Base-by-base conservation (phyloP, 2,888 invertebrate genomes). In the Machimus rusticus region DNA sequence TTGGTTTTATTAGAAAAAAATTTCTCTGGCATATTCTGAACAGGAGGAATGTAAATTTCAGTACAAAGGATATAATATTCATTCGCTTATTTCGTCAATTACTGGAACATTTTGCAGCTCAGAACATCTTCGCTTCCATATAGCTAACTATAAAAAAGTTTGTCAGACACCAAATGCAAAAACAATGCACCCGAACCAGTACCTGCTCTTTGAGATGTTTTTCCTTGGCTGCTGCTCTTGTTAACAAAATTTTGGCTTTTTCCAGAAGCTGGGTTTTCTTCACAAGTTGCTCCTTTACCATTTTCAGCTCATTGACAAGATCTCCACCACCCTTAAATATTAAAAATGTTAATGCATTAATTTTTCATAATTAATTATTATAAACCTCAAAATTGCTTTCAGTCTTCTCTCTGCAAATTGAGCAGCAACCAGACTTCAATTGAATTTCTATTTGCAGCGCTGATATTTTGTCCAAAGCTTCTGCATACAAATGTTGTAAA, bases 201-300 rank as follows among this genome's bases (percentile, higher is more conserved):
- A 94, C 94, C 91, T 95, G 94, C 89, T 95, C 94, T 39, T 95
- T 92, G 57, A 95, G 92, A 16, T 93, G 92, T 90, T 95, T 95
- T 90, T 95, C 95, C 90, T 95, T 95, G 12, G 94, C 93, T 0
- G 95, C 95, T 5, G 95, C 95, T 85, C 94, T 93, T 66, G 95
- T 94, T 82, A 95, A 90, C 81, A 95, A 91, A 14, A 94, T 93
- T 91, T 95, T 95, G 0, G 95, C 95, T 91, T 94, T 95, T 89
- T 94, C 94, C 88, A 95, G 90, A 34, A 95, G 91, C 88, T 94
- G 93, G 0, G 94, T 93, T 90, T 95, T 96, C 79, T 95, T 94
- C 37, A 92, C 90, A 14, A 95, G 91, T 90, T 95, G 95, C 23
- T 93, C 93, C 89, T 93, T 94, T 8, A 95, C 92, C 57, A 93